Evolutionary conservation across 1,140 invertebrate genomes (phyloP).

Genomic region (Armadillidium nasatum): DNA sequence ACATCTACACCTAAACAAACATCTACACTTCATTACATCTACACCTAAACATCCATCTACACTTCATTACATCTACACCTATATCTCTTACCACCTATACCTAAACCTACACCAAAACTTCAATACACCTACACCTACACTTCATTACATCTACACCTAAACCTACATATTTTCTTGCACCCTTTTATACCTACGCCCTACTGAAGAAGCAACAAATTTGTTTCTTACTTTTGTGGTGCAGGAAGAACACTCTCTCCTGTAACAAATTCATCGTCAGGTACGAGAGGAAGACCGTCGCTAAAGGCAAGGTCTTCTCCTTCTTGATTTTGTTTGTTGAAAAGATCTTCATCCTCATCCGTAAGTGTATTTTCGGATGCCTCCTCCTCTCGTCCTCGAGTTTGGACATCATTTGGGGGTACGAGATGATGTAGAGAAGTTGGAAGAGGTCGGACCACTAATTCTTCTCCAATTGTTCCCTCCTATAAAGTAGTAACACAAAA

Average conservation of each 20-base stretch:
- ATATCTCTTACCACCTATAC: too few species aligned
- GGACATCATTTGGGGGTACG: background rate
- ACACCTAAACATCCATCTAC: too few species aligned
- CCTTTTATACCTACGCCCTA: too few species aligned
- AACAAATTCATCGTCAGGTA: conserved; percentile 20
- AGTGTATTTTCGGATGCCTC: conserved; percentile 30
- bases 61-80: too few species aligned
- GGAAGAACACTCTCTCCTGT: background rate
- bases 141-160: too few species aligned
- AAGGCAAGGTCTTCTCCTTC: conserved; percentile 37
- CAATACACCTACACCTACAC: too few species aligned
- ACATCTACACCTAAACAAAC: too few species aligned
- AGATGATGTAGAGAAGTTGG: conserved; percentile 36
- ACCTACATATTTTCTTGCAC: too few species aligned
- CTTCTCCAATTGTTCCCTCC: conserved; percentile 50
- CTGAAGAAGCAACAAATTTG: too few species aligned
- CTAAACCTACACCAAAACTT: too few species aligned
- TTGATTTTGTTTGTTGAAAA: conserved; percentile 33
- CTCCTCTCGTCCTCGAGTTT: conserved; percentile 26
- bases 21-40: too few species aligned
- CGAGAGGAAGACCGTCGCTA: conserved; percentile 39
- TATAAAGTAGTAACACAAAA: conserved; percentile 7
- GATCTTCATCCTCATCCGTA: conserved; percentile 33
- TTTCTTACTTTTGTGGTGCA: background rate
- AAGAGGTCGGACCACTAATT: conserved; percentile 49